Percentiles rank a stretch among this genome's conserved stretches.
Evolutionary conservation across 2,113 vertebrate genomes (phyloP).

Genomic region (Cettia cetti): DNA sequence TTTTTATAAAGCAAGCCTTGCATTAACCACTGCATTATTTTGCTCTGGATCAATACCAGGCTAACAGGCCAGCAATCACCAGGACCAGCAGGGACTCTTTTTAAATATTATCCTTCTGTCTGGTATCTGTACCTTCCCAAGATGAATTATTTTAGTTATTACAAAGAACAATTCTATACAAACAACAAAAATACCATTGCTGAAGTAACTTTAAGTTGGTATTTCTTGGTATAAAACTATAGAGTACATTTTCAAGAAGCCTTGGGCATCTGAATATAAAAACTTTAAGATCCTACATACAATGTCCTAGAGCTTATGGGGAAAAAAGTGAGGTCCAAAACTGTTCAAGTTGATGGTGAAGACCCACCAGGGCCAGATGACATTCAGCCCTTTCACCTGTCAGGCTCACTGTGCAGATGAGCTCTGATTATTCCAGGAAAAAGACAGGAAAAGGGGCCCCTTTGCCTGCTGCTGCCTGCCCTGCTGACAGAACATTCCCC

Average conservation of each 20-base stretch:
- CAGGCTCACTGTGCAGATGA: neutral
- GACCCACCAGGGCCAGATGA: neutral
- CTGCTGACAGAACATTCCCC: neutral
- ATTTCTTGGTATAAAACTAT: constrained; percentile 11
- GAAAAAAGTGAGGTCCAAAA: neutral
- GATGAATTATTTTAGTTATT: neutral
- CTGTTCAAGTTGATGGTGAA: neutral
- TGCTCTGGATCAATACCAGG: constrained; percentile 15
- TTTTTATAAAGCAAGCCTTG: constrained; percentile 3
- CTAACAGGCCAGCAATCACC: constrained; percentile 16
- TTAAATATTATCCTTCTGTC: neutral
- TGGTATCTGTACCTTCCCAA: neutral
- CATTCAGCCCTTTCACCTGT: neutral
- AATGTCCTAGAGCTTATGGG: neutral
- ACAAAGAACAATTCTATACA: neutral
- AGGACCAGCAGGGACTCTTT: neutral
- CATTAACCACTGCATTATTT: constrained; percentile 13
- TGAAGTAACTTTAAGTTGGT: neutral
- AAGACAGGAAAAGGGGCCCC: fast-evolving
- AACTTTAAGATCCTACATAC: neutral
- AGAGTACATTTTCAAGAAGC: neutral
- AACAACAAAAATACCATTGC: neutral
- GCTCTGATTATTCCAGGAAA: neutral
- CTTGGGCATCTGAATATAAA: neutral
- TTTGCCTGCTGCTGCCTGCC: neutral